Evolutionary conservation across 2,113 vertebrate genomes (phyloP), one percentile per base, ranked within the genome.

Genomic region (Seriola quinqueradiata): DNA sequence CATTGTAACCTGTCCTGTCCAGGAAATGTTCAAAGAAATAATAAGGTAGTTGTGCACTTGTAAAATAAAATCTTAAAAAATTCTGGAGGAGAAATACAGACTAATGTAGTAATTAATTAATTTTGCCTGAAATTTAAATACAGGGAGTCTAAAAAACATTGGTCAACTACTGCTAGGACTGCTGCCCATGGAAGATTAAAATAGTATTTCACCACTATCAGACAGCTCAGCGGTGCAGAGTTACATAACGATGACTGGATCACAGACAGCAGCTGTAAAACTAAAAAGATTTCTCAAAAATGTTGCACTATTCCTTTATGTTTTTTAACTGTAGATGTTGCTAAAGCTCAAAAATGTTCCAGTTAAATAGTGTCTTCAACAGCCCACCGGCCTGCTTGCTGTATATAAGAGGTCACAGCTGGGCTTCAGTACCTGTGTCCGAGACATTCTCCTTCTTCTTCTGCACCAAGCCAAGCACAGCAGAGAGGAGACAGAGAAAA

Each of bases 391-490:
- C 48, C 16, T 61, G 25, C 16, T 12, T 58, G 67, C 52, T 63
- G n/a, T 12, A 25, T 1, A 46, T 25, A 19, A 71, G 70, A 42
- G 70, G 58, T 65, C 54, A 34, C 64, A 65, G 70, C 57, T 19
- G 40, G 40, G 71, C 60, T 64, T 63, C 14, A 61, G 71, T 95
- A 96, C 95, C 95, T 96, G 93, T 14, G 94, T 95, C 54, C 95
- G 94, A 89, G 95, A 95, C 94, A 96, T 95, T 92, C 93, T 92
- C 89, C 95, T 90, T 79, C 95, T 92, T 79, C 95, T 93, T 75
- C 95, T 96, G 90, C 90, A 90, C 71, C 79, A 77, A 83, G 85
- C 83, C 78, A 90, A 92, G 87, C 89, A 91, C 59, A 88, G 90
- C 76, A 81, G 52, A 81, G 73, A 59, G 21, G 63, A 84, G 79